phyloP scores from a whole-genome alignment of 2,113 vertebrate species.

The Macquaria ambigua region DNA sequence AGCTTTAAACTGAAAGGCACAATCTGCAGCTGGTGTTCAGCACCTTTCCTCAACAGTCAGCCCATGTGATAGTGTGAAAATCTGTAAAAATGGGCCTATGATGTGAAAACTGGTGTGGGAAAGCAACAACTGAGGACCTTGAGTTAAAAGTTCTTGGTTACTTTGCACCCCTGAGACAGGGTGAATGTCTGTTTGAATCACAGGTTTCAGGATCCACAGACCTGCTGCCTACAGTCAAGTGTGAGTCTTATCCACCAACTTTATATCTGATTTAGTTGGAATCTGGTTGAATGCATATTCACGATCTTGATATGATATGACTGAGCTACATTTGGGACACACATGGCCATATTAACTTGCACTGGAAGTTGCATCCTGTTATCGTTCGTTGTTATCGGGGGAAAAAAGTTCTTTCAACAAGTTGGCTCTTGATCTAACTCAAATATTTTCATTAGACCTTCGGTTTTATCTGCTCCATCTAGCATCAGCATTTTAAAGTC shows the following conservation, averaged over 20 bases:
- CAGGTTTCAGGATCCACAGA: not conserved
- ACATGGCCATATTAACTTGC: not conserved
- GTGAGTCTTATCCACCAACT: not conserved
- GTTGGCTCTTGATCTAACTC: constrained; percentile 14
- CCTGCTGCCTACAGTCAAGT: not conserved
- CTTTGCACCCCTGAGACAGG: not conserved
- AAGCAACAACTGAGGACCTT: not conserved
- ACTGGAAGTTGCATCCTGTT: not conserved
- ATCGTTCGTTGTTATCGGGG: not conserved
- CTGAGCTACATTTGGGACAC: not conserved
- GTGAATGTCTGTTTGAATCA: not conserved
- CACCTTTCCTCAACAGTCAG: not conserved
- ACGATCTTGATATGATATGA: not conserved
- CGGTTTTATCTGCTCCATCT: constrained; percentile 5
- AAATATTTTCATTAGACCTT: constrained; percentile 28
- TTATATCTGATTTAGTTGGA: not conserved
- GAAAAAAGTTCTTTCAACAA: constrained; percentile 27
- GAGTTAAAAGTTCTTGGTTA: not conserved
- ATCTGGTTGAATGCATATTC: not conserved
- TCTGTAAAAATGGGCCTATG: not conserved
- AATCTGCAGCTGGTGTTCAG: not conserved
- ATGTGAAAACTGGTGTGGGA: not conserved
- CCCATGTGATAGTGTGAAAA: not conserved
- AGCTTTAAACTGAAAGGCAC: not conserved
- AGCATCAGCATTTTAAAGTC: not conserved